Percentiles rank a stretch among this genome's conserved stretches.
Conservation (phyloP, 2,797 vertebrate genomes). For the Clamator glandarius region DNA sequence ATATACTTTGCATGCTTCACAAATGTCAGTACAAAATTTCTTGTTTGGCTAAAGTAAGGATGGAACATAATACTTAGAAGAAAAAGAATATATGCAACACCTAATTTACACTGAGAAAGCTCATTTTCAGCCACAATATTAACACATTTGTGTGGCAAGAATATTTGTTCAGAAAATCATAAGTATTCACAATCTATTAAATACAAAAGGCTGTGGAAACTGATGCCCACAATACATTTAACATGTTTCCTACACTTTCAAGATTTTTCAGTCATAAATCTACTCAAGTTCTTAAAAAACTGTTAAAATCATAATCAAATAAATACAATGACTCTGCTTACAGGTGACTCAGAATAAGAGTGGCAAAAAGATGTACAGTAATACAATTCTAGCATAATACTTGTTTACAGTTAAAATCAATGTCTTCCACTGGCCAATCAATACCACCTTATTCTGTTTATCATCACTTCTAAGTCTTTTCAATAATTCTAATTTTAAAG, state of each 20-base stretch:
- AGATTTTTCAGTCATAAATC: background rate
- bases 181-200: background rate
- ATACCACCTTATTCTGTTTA: constrained; percentile 70
- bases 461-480: constrained; percentile 66
- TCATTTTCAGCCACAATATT: background rate
- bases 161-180: background rate
- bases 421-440: constrained; percentile 57
- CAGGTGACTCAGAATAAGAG: background rate
- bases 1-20: background rate
- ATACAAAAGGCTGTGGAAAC: background rate
- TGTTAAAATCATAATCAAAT: constrained; percentile 13
- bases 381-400: constrained; percentile 36
- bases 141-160: background rate
- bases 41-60: background rate
- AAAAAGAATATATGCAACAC: background rate
- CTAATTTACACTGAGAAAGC: background rate
- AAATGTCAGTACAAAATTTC: background rate
- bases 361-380: background rate
- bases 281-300: constrained; percentile 4
- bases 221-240: background rate
- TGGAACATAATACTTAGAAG: background rate
- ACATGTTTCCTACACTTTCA: background rate
- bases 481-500: constrained; percentile 77
- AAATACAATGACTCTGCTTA: constrained; percentile 10
- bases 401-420: constrained; percentile 59